Evolutionary conservation across 2,113 vertebrate species (phyloP), one percentile per base, ranked within the genome.

Genomic region (Rhegmatorhina hoffmannsi): DNA sequence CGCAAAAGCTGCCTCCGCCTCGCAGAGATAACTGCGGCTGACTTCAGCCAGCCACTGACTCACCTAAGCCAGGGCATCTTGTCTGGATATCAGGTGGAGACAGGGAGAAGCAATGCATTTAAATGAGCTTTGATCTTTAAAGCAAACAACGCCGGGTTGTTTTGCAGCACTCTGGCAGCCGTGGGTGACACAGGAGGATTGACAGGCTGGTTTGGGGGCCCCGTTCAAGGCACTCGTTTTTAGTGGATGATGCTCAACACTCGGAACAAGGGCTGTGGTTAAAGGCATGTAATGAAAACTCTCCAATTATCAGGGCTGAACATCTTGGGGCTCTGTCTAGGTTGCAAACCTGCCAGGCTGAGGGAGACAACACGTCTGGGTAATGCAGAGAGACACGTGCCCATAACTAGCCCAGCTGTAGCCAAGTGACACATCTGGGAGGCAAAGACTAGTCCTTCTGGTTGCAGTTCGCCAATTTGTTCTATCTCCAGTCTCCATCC

Each of bases 71-170:
- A 10, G 92, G 89, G 88, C 94, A 96, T 94, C 95, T 90, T 1
- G 58, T 94, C 89, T 94, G 89, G 77, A 10, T 94, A 92, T 89
- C 94, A 95, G 69, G 73, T 72, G 74, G 94, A 94, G 89, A 79
- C 80, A 31, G 26, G 69, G 84, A 95, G 89, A 92, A 96, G 91
- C 53, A 18, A 5, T 1, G 77, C 77, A 84, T 94, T 92, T 49
- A 66, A 76, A 95, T 53, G 70, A 95, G 93, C 88, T 94, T 84
- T 77, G 63, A 80, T 95, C 92, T 66, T 18, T 4, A 74, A 67
- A 76, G 72, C 74, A 73, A 94, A 89, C 62, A 64, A 31, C 46
- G 13, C 53, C 6, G 0, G 36, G 84, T 82, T 75, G 76, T 75
- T 95, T 69, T 66, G 91, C 67, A 64, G 92, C 2, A 0, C 66